Percentiles rank a stretch among this genome's conserved stretches.
phyloP scores from a whole-genome alignment of 2,113 vertebrate genomes.

The Microtus richardsoni region DNA sequence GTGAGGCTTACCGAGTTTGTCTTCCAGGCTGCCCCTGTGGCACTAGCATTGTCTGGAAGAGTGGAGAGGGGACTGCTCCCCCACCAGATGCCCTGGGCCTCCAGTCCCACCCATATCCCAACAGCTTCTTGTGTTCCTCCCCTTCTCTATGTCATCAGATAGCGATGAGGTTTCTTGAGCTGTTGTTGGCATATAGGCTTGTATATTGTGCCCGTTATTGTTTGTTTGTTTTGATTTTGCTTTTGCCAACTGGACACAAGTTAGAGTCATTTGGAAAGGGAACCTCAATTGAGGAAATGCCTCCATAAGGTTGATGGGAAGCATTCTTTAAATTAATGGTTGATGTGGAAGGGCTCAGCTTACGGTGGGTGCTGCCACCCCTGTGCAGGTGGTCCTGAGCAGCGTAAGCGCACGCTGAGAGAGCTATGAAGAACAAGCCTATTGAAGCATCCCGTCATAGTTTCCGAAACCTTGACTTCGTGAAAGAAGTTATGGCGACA shows the following conservation, averaged over 20 bases:
- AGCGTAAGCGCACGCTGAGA: neutral
- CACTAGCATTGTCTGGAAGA: neutral
- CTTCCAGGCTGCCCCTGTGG: neutral
- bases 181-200: no score
- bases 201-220: neutral
- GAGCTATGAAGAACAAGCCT: neutral
- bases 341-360: neutral
- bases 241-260: neutral
- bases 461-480: neutral
- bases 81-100: neutral
- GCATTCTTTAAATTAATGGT: neutral
- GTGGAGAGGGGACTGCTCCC: neutral
- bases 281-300: neutral
- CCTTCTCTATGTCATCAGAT: neutral
- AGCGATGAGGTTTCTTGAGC: neutral
- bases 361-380: neutral
- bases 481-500: neutral
- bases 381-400: neutral
- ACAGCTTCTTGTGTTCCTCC: neutral
- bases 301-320: neutral
- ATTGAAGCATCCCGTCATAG: neutral
- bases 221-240: neutral
- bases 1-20: neutral
- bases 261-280: neutral
- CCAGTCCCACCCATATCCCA: neutral